A percentile compares a stretch with the other conserved stretches of the same genome.
These are phyloP conservation scores for Rhynchotus rufescens DNA, from an alignment of 2,797 vertebrate genomes.

Conservation along the genomic window DNA sequence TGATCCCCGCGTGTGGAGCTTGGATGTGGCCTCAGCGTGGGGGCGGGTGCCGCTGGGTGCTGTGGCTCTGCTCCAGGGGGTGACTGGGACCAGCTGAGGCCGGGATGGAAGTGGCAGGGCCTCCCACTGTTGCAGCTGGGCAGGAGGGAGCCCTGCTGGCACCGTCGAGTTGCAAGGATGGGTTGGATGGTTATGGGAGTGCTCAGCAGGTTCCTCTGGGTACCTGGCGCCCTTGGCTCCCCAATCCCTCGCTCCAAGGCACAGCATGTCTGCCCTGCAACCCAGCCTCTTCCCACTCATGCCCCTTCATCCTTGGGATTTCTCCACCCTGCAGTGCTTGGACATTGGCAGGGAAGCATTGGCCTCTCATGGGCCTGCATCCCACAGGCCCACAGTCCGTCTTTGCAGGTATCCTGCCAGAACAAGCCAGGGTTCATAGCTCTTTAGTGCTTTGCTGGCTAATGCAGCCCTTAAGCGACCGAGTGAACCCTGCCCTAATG, in stretches of 20 bases:
- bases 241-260: neutral
- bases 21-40: too few relatives aligned
- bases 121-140: neutral
- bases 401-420: accelerated
- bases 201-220: neutral
- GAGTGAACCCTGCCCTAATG: neutral
- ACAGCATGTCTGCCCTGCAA: neutral
- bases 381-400: accelerated
- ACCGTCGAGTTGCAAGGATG: too few relatives aligned
- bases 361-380: too few relatives aligned
- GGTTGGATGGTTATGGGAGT: neutral
- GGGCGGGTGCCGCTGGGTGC: neutral
- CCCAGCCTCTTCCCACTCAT: too few relatives aligned
- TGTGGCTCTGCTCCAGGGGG: neutral
- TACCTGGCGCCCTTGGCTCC: neutral
- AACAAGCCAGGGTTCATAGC: neutral
- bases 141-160: neutral
- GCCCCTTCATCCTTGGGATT: neutral
- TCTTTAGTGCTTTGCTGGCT: neutral
- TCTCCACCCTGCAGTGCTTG: neutral
- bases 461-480: accelerated
- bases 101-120: accelerated
- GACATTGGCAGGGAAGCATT: neutral
- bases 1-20: too few relatives aligned
- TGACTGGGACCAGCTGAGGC: neutral